Evolutionary conservation across 2,888 invertebrate species (phyloP).

Genomic region (Drosophila kokeensis): DNA sequence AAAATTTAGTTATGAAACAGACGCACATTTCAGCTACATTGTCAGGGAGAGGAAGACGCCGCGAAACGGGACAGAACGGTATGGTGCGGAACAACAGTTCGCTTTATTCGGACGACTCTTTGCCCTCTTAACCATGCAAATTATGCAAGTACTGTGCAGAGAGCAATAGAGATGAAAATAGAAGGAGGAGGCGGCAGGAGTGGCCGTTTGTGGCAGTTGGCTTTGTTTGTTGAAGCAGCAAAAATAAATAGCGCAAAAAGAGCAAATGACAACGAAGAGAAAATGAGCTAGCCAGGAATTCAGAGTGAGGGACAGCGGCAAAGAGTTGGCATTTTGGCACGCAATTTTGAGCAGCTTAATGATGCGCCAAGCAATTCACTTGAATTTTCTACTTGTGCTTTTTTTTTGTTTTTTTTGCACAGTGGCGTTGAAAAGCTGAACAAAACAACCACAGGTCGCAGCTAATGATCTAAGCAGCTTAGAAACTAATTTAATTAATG

Average conservation of each 20-base stretch:
- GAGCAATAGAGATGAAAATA: background rate
- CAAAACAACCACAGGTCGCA: background rate
- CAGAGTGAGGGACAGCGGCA: background rate
- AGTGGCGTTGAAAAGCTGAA: slow-evolving; percentile 14
- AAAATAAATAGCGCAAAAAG: slow-evolving; percentile 71
- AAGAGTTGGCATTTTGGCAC: slow-evolving; percentile 45
- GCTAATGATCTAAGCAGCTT: slow-evolving; percentile 4
- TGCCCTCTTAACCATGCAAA: slow-evolving; percentile 73
- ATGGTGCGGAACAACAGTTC: slow-evolving; percentile 22
- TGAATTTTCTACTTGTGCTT: slow-evolving; percentile 9
- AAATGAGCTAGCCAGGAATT: background rate
- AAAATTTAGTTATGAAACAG: slow-evolving; percentile 79
- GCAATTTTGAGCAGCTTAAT: slow-evolving; percentile 63
- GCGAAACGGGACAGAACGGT: background rate
- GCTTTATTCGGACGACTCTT: slow-evolving; percentile 62
- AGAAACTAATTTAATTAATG: slow-evolving; percentile 1
- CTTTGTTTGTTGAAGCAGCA: slow-evolving; percentile 78
- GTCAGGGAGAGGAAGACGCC: background rate
- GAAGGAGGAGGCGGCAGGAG: background rate
- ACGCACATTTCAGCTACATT: slow-evolving; percentile 61
- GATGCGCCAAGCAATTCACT: slow-evolving; percentile 53
- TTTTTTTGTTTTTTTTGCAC: slow-evolving; percentile 7
- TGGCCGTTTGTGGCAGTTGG: slow-evolving; percentile 48
- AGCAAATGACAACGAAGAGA: slow-evolving; percentile 55
- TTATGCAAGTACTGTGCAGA: slow-evolving; percentile 57